Evolutionary conservation across 2,113 vertebrate species (phyloP), one percentile per base, ranked within the genome.

Genomic region (Zeus faber): DNA sequence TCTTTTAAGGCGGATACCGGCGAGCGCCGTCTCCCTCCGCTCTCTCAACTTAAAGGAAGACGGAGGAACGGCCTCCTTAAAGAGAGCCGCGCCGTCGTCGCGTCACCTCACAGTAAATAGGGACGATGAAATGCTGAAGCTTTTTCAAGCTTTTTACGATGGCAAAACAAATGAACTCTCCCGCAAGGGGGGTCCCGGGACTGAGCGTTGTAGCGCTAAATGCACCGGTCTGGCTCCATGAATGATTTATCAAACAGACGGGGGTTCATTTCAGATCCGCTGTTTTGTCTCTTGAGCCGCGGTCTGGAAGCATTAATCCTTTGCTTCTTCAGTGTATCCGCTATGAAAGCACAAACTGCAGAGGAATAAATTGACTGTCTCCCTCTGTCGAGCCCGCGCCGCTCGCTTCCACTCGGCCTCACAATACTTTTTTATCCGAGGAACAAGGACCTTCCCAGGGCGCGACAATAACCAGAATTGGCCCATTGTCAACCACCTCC

Each of bases 211-310:
- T 69, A 70, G 54, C 65, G 25, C 78, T 77, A 79, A 83, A 81
- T 71, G 75, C 77, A 70, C 64, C 58, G 68, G 76, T 79, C 75
- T 25, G 64, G 63, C 68, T 54, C 49, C 57, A 78, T 83, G 67
- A 85, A 83, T 79, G 67, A 85, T 80, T 85, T 65, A 84, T 77
- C 69, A 75, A 80, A 81, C 81, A 62, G 58, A 79, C 67, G 73
- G 70, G 58, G 65, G 76, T 73, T 83, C 60, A 81, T 80, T 81
- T 78, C 77, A 46, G 65, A 74, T 55, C 25, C 47, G 72, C 74
- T 76, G 76, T 74, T 76, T 74, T 46, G 76, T 70, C 64, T 74
- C 81, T 70, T n/a, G 33, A n/a, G 33, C 33, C 33, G 13, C 6
- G 33, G n/a, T n/a, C n/a, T 14, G 33, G n/a, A 14, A 37, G 33